phyloP scores from a whole-genome alignment of 2,113 vertebrate genomes.

The Nothocercus nigrocapillus region DNA sequence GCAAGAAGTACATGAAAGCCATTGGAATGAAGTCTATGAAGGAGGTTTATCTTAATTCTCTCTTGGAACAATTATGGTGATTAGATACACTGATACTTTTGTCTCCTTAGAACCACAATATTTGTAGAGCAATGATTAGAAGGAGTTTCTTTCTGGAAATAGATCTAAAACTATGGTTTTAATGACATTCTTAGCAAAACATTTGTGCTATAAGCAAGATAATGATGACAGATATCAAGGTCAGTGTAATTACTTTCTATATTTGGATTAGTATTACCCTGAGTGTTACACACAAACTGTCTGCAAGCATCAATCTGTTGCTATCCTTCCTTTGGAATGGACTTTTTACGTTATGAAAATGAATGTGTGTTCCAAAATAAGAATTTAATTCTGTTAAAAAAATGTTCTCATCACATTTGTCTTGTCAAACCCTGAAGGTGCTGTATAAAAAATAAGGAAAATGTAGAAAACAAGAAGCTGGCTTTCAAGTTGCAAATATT shows the following conservation, averaged over 20 bases:
- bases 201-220: slow-evolving; percentile 59
- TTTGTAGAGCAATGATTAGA: slow-evolving; percentile 68
- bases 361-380: slow-evolving; percentile 17
- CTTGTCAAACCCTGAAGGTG: slow-evolving; percentile 7
- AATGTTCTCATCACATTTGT: neutral
- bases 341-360: neutral
- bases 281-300: slow-evolving; percentile 24
- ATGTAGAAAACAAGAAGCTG: neutral
- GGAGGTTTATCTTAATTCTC: slow-evolving; percentile 62
- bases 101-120: slow-evolving; percentile 63
- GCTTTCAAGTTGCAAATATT: slow-evolving; percentile 20
- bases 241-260: slow-evolving; percentile 76
- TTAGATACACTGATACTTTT: slow-evolving; percentile 63
- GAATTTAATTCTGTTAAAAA: slow-evolving; percentile 40
- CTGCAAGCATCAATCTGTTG: slow-evolving; percentile 36
- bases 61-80: slow-evolving; percentile 67
- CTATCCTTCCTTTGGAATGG: neutral
- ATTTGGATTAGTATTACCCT: slow-evolving; percentile 69
- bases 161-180: slow-evolving; percentile 71
- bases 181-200: slow-evolving; percentile 66
- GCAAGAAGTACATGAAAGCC: slow-evolving; percentile 59
- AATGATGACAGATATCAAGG: slow-evolving; percentile 77
- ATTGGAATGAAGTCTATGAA: slow-evolving; percentile 44
- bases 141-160: slow-evolving; percentile 67
- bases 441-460: slow-evolving; percentile 52